Percentiles rank a stretch among this genome's conserved stretches.
These are phyloP conservation scores for Liasis olivaceus DNA, from an alignment of 2,797 vertebrate species.

Conservation along the genomic window DNA sequence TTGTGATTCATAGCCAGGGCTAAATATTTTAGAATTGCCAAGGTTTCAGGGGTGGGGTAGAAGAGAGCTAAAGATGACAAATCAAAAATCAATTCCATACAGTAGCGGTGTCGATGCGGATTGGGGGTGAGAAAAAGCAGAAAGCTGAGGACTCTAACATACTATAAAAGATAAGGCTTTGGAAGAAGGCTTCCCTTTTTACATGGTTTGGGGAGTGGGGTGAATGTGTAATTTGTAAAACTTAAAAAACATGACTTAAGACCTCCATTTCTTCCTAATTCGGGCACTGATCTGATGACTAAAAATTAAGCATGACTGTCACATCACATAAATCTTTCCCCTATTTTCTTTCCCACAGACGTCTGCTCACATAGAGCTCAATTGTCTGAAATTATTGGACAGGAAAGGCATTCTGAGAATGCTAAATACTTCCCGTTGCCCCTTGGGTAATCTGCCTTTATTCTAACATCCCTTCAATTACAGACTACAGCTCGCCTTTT, in stretches of 20 bases:
- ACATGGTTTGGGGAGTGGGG: no score
- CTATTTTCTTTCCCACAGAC: not conserved
- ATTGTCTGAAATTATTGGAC: not conserved
- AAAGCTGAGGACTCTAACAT: slow-evolving; percentile 38
- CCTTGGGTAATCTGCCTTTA: not conserved
- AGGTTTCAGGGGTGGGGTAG: no score
- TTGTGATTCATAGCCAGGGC: not conserved
- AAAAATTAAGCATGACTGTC: not conserved
- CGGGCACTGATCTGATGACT: not conserved
- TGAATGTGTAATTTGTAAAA: no score
- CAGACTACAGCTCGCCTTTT: not conserved
- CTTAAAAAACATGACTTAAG: not conserved
- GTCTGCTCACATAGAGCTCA: not conserved
- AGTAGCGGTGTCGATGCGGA: slow-evolving; percentile 19
- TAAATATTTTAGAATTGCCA: not conserved
- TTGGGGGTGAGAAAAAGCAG: slow-evolving; percentile 34
- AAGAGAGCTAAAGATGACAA: not conserved
- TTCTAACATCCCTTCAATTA: not conserved
- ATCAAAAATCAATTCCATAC: not conserved
- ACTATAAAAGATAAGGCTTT: not conserved
- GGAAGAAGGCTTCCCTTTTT: not conserved
- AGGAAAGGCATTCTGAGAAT: not conserved
- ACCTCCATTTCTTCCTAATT: not conserved
- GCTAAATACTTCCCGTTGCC: not conserved
- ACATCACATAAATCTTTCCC: not conserved